Conservation (phyloP, 2,888 invertebrate genomes). For the Xylophagus ater region DNA sequence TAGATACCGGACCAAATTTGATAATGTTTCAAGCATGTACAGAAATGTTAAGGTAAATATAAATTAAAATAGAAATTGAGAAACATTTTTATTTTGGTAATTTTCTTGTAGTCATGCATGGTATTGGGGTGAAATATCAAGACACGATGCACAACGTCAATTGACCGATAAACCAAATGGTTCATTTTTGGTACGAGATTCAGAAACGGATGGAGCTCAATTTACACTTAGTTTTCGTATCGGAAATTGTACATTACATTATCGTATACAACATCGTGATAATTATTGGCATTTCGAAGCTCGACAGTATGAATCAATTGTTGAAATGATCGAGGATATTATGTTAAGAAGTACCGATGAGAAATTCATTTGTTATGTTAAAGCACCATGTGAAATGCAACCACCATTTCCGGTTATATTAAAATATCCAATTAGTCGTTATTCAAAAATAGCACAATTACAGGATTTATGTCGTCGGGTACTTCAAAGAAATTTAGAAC, state of each 20-base stretch:
- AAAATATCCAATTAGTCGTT: conserved; percentile 62
- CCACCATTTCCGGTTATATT: conserved; percentile 63
- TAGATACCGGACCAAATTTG: conserved; percentile 26
- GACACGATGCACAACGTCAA: conserved; percentile 59
- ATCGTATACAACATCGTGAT: conserved; percentile 56
- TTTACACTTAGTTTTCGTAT: conserved; percentile 64
- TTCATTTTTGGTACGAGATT: conserved; percentile 67
- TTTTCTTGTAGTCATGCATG: conserved; percentile 44
- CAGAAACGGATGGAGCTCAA: conserved; percentile 57
- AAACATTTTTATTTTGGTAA: neutral
- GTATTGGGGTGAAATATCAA: conserved; percentile 74
- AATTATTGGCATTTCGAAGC: conserved; percentile 41
- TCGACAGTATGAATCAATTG: conserved; percentile 44
- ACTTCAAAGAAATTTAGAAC: conserved; percentile 54
- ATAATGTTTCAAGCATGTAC: conserved; percentile 36
- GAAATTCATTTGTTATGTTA: conserved; percentile 58
- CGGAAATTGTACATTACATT: conserved; percentile 57
- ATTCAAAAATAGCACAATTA: conserved; percentile 56
- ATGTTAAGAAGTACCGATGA: conserved; percentile 57
- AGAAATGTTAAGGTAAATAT: conserved; percentile 33
- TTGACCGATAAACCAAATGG: conserved; percentile 59
- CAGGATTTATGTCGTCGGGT: conserved; percentile 65
- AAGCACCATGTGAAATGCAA: conserved; percentile 51
- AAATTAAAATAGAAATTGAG: neutral
- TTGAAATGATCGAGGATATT: conserved; percentile 63